These are phyloP conservation scores for Phalloptychus januarius DNA, from an alignment of 2,797 vertebrate species.

Conservation along the genomic window DNA sequence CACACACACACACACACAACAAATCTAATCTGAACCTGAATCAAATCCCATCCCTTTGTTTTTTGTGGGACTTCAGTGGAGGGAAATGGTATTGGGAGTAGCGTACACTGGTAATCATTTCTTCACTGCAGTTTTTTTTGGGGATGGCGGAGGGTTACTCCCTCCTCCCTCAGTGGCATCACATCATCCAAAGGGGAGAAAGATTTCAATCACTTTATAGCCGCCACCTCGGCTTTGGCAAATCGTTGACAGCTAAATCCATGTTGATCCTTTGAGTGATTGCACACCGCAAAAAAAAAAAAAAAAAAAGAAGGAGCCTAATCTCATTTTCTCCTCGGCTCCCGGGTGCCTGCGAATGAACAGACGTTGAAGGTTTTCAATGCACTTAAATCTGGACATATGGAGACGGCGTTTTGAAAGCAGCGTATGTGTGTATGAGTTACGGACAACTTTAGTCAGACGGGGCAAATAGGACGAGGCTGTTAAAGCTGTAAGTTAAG, in stretches of 20 bases:
- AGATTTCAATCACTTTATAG: constrained; percentile 74
- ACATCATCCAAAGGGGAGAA: constrained; percentile 36
- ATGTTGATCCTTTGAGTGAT: constrained; percentile 75
- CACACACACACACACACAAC: constrained; percentile 18
- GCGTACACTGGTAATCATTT: constrained; percentile 61
- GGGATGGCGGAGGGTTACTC: constrained; percentile 19
- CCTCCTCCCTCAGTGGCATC: constrained; percentile 16
- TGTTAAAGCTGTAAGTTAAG: background rate
- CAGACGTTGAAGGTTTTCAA: constrained; percentile 30
- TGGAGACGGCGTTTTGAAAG: background rate
- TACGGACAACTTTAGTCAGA: background rate
- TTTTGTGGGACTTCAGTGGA: constrained; percentile 48
- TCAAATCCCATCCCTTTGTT: constrained; percentile 75
- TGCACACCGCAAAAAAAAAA: constrained; percentile 44
- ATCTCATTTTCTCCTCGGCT: constrained; percentile 62
- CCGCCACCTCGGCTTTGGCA: constrained; percentile 62
- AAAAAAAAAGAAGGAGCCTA: constrained; percentile 24
- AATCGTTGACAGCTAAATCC: constrained; percentile 73
- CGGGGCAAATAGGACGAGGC: background rate
- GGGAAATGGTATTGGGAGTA: constrained; percentile 34
- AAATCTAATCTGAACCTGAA: constrained; percentile 71
- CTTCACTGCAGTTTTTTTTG: constrained; percentile 46
- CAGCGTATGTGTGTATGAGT: constrained; percentile 8
- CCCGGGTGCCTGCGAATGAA: constrained; percentile 48
- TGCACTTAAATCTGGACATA: constrained; percentile 2